Percentiles rank a stretch among this genome's conserved stretches.
phyloP scores from a whole-genome alignment of 37 sponge, comb jelly and placozoan genomes.

The Oscarella lobularis region DNA sequence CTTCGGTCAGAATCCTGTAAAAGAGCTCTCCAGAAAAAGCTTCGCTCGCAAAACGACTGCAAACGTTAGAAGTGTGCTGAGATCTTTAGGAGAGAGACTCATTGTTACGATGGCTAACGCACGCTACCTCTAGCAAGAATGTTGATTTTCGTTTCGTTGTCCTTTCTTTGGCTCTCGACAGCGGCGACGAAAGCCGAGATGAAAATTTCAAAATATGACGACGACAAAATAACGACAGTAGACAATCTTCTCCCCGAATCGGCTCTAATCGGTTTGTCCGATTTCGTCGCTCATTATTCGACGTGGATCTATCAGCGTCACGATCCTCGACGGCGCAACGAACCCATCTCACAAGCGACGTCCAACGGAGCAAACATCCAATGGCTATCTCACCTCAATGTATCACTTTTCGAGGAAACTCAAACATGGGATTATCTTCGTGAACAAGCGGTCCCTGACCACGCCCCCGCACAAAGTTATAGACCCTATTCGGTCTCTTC shows the following conservation, averaged over 20 bases:
- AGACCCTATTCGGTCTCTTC: background rate
- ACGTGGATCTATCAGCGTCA: background rate
- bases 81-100: background rate
- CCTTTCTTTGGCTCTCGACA: too few relatives aligned
- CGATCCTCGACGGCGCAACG: background rate
- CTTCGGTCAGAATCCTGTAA: slow-evolving; percentile 48
- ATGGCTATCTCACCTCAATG: background rate
- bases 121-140: too few relatives aligned
- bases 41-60: background rate
- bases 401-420: background rate
- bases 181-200: too few relatives aligned
- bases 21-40: slow-evolving; percentile 1
- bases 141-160: too few relatives aligned
- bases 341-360: background rate
- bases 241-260: background rate
- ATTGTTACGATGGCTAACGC: too few relatives aligned
- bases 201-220: too few relatives aligned
- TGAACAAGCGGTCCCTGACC: background rate
- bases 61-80: background rate
- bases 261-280: background rate
- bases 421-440: background rate
- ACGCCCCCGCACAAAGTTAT: background rate
- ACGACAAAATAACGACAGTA: background rate
- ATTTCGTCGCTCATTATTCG: background rate
- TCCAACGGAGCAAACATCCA: background rate